These are phyloP conservation scores for Lissonota sp. DNA, from an alignment of 2,888 invertebrate species.

Conservation along the genomic window DNA sequence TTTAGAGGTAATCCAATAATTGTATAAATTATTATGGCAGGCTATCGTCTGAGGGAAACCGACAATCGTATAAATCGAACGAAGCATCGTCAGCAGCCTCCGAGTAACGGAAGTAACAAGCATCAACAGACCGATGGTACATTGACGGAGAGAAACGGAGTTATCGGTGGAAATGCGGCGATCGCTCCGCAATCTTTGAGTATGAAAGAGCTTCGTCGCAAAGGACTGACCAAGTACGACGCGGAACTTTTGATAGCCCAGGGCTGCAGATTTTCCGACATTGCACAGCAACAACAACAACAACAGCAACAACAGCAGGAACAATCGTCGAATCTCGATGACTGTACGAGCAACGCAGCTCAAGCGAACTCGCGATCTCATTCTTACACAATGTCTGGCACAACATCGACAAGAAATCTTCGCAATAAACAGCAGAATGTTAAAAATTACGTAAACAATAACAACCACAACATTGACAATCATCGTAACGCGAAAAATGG, in stretches of 20 bases:
- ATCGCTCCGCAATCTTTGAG: conserved; percentile 89
- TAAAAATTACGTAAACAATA: conserved; percentile 61
- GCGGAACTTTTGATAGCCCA: conserved; percentile 94
- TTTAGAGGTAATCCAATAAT: too few relatives aligned
- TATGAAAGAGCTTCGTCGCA: conserved; percentile 93
- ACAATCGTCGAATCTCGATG: conserved; percentile 74
- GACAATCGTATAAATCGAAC: conserved; percentile 96
- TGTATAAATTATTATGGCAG: conserved; percentile 81
- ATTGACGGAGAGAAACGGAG: conserved; percentile 78
- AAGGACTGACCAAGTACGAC: conserved; percentile 94
- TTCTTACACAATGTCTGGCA: conserved; percentile 72
- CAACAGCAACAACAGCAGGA: conserved; percentile 76
- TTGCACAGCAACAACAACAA: conserved; percentile 80
- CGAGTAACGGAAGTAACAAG: conserved; percentile 73
- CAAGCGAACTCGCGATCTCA: conserved; percentile 72
- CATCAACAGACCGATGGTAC: conserved; percentile 77
- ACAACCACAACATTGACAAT: conserved; percentile 65
- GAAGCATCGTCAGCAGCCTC: conserved; percentile 86
- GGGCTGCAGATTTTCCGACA: conserved; percentile 90
- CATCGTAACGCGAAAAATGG: conserved; percentile 72
- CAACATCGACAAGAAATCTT: conserved; percentile 76
- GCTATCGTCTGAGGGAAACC: conserved; percentile 96
- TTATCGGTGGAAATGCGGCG: conserved; percentile 77
- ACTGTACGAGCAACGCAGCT: conserved; percentile 63
- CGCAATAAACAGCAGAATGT: conserved; percentile 80